These are phyloP conservation scores for Palaemon carinicauda DNA, from an alignment of 1,140 invertebrate genomes.

Conservation along the genomic window DNA sequence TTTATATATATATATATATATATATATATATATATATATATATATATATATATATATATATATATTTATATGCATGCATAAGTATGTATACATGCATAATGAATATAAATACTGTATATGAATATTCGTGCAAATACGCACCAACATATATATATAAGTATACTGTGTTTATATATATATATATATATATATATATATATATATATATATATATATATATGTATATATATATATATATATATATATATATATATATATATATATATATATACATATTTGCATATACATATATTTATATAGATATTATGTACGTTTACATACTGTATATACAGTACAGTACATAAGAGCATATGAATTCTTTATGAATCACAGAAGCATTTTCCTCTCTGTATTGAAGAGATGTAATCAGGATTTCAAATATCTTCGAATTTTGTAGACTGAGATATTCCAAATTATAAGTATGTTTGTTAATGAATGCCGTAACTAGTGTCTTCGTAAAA, in stretches of 20 bases:
- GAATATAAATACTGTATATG: background rate
- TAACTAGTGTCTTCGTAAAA: no score
- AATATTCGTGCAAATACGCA: background rate
- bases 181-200: slow-evolving; percentile 13
- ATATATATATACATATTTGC: background rate
- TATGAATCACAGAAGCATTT: no score
- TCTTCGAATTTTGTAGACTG: no score
- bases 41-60: background rate
- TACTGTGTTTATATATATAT: background rate
- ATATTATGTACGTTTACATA: no score
- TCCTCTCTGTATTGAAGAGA: no score
- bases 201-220: slow-evolving; percentile 15
- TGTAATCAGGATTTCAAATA: no score
- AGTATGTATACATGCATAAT: slow-evolving; percentile 12
- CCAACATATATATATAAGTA: background rate
- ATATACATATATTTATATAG: no score
- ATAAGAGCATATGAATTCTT: no score
- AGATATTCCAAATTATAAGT: no score
- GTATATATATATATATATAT: background rate
- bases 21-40: slow-evolving; percentile 25
- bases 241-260: background rate
- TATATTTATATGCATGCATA: background rate
- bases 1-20: slow-evolving; percentile 12
- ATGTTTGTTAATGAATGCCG: no score
- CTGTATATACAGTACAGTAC: no score